Conservation (phyloP, 2,113 vertebrate genomes). For the Genyomyrus donnyi region DNA sequence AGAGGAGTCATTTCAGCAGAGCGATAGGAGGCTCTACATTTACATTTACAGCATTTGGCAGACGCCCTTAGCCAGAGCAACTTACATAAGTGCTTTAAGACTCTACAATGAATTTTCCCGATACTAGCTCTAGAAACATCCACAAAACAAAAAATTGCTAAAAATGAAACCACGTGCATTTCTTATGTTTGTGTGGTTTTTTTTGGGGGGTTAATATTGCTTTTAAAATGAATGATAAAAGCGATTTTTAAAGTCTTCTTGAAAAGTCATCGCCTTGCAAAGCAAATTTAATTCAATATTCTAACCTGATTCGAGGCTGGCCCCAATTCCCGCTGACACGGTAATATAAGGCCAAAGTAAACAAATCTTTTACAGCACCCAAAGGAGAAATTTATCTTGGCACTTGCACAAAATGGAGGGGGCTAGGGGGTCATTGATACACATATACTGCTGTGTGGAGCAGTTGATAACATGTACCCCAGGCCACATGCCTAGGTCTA, state of each 20-base stretch:
- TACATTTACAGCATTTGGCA: too few species aligned
- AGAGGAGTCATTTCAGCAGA: neutral
- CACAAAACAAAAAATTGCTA: neutral
- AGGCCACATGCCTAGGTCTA: neutral
- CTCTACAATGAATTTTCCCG: too few species aligned
- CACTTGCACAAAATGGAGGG: neutral
- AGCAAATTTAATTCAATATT: slow-evolving; percentile 1
- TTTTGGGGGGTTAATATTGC: neutral
- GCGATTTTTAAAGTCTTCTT: neutral
- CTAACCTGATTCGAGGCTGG: neutral
- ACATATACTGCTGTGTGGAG: neutral
- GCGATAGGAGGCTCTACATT: neutral
- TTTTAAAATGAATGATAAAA: neutral
- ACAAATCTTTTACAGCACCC: neutral
- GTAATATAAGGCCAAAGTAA: neutral
- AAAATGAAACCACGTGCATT: neutral
- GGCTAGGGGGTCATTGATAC: neutral
- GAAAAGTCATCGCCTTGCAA: neutral
- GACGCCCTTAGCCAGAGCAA: too few species aligned
- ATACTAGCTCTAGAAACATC: neutral
- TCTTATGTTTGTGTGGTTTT: neutral
- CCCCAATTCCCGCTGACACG: neutral
- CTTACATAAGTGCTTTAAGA: too few species aligned
- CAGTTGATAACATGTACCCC: too few species aligned
- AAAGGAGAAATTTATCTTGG: slow-evolving; percentile 1